Percentiles rank a stretch among this genome's conserved stretches.
Conservation (phyloP, 2,113 vertebrate species). For the Mesitornis unicolor region DNA sequence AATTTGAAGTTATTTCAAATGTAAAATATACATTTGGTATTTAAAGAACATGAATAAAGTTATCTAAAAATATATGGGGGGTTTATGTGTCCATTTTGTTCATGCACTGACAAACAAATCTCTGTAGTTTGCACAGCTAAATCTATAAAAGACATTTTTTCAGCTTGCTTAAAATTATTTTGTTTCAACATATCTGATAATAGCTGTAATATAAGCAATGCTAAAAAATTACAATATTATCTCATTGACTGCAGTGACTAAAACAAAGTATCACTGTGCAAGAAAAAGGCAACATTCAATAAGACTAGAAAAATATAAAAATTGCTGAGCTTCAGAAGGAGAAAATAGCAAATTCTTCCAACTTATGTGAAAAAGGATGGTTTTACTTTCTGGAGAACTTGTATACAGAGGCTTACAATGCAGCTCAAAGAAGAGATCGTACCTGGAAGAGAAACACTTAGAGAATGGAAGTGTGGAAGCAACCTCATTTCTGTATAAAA, state of each 20-base stretch:
- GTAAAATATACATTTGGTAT: background rate
- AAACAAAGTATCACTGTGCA: background rate
- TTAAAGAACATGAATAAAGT: background rate
- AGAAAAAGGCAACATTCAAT: background rate
- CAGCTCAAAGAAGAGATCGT: background rate
- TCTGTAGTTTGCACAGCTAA: background rate
- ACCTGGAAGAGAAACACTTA: background rate
- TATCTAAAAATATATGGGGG: background rate
- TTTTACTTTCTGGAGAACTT: background rate
- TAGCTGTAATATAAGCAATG: background rate
- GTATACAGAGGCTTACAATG: background rate
- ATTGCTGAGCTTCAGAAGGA: background rate
- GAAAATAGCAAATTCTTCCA: background rate
- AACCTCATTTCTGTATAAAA: background rate
- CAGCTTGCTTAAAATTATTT: background rate
- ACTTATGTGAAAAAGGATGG: background rate
- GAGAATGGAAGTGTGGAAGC: background rate
- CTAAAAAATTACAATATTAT: background rate
- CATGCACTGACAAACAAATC: background rate
- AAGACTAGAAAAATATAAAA: background rate
- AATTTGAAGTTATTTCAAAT: background rate
- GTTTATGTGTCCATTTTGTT: background rate
- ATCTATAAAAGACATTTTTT: background rate
- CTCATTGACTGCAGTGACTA: background rate
- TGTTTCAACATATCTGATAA: background rate